phyloP scores from a whole-genome alignment of 2,888 invertebrate species.

The Hirtodrosophila trivittata region DNA sequence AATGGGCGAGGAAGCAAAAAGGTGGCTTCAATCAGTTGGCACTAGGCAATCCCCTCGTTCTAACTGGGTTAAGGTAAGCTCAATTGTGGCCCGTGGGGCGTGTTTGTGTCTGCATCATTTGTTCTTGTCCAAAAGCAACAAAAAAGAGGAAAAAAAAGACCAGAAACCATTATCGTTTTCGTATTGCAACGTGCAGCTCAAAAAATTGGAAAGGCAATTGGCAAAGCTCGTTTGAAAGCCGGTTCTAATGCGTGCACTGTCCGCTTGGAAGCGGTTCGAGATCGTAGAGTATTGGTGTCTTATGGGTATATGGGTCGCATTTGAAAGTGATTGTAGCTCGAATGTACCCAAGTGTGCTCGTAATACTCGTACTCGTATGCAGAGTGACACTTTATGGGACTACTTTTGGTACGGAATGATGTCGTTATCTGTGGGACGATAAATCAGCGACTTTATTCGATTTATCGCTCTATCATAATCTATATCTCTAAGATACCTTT shows the following conservation, averaged over 20 bases:
- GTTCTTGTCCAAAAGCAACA: conserved; percentile 49
- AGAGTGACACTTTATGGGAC: background rate
- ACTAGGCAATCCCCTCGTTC: conserved; percentile 33
- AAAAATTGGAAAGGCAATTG: conserved; percentile 68
- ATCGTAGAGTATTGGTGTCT: conserved; percentile 35
- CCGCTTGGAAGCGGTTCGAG: conserved; percentile 31
- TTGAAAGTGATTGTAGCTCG: conserved; percentile 72
- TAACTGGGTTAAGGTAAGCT: conserved; percentile 72
- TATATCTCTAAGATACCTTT: too few species aligned
- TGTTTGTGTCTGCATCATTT: conserved; percentile 17
- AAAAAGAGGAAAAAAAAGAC: conserved; percentile 4
- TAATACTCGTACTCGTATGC: conserved; percentile 6
- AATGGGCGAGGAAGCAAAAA: conserved; percentile 23
- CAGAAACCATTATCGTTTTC: conserved; percentile 27
- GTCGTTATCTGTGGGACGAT: conserved; percentile 3
- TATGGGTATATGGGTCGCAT: conserved; percentile 59
- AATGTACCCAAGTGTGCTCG: conserved; percentile 17
- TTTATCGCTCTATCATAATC: too few species aligned
- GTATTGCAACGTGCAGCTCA: conserved; percentile 29
- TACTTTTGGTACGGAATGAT: background rate
- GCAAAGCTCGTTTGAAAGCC: conserved; percentile 56
- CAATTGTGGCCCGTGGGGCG: conserved; percentile 41
- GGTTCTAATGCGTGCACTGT: conserved; percentile 72
- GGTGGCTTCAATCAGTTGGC: conserved; percentile 22
- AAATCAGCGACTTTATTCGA: background rate